Evolutionary conservation across 2,113 vertebrate genomes (phyloP), one percentile per base, ranked within the genome.

Genomic region (Azemiops feae): DNA sequence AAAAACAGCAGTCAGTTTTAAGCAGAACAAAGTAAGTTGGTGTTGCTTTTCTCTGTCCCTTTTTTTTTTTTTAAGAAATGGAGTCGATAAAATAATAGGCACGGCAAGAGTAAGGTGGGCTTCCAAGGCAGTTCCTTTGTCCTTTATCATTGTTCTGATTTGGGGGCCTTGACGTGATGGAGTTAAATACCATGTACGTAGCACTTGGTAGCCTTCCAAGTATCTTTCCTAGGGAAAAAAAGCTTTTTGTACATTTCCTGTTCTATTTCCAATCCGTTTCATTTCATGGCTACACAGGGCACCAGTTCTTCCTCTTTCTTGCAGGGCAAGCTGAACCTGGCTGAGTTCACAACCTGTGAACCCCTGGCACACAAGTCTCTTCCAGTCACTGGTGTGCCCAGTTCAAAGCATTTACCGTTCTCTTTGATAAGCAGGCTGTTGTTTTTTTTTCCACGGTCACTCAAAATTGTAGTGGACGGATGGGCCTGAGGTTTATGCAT

Each of bases 21-120:
- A 96, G 94, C 87, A 93, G 95, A 95, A 93, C 92, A 95, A 95
- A 95, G 96, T n/a, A 52, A 92, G 43, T 86, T 3, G 30, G 27
- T 23, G n/a, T 64, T 1, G 18, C 18, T 27, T 52, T 87, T 20
- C 27, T 20, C 47, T 2, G 5, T 34, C 9, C 10, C 7, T 0
- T 0, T 4, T 64, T 69, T 30, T 64, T 64, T 60, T 27, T 7
- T 54, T n/a, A 6, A 22, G 3, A 25, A 39, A 54, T 22, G 11
- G 12, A 87, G 18, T 23, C n/a, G 34, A 27, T 57, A n/a, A 50
- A 92, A 45, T 1, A 27, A 34, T 25, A 30, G 39, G 90, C 18
- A 23, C 12, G 4, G 10, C 20, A 25, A 87, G 23, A 8, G 5
- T 2, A 10, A 30, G 69, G 14, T 52, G 81, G 12, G 27, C 55